Conservation (phyloP, 1,140 invertebrate genomes). For the Popillia japonica region DNA sequence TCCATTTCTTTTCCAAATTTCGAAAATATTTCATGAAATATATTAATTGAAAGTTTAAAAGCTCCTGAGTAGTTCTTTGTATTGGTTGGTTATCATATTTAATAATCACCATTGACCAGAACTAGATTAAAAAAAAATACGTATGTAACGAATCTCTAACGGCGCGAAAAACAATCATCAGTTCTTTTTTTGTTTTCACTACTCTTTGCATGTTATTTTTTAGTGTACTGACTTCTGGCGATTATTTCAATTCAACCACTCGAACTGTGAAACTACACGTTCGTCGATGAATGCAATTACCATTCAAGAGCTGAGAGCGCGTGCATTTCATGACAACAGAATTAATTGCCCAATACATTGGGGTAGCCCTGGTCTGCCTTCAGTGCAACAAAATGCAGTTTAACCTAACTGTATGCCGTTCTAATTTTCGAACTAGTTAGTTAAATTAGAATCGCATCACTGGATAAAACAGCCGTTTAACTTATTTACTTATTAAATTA, state of each 20-base stretch:
- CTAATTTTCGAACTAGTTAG: neutral
- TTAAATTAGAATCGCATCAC: neutral
- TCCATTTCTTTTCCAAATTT: too few species aligned
- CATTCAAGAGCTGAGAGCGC: neutral
- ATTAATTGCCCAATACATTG: neutral
- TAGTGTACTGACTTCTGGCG: neutral
- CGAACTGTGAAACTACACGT: neutral
- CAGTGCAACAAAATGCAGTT: neutral
- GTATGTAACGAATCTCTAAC: neutral
- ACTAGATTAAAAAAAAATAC: too few species aligned
- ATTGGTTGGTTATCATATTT: too few species aligned
- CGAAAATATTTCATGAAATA: too few species aligned
- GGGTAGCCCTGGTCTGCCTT: neutral
- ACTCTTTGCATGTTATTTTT: neutral
- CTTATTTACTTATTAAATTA: slow-evolving; percentile 20
- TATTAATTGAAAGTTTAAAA: too few species aligned
- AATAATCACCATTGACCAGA: too few species aligned
- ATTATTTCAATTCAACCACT: neutral
- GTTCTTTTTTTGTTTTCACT: neutral
- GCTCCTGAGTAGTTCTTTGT: too few species aligned
- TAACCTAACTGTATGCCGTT: neutral
- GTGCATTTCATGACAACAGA: slow-evolving; percentile 10
- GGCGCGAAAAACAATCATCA: neutral
- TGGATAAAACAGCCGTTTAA: slow-evolving; percentile 1
- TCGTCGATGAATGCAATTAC: slow-evolving; percentile 10